phyloP scores from a whole-genome alignment of 2,888 invertebrate species.

The Tineola bisselliella region DNA sequence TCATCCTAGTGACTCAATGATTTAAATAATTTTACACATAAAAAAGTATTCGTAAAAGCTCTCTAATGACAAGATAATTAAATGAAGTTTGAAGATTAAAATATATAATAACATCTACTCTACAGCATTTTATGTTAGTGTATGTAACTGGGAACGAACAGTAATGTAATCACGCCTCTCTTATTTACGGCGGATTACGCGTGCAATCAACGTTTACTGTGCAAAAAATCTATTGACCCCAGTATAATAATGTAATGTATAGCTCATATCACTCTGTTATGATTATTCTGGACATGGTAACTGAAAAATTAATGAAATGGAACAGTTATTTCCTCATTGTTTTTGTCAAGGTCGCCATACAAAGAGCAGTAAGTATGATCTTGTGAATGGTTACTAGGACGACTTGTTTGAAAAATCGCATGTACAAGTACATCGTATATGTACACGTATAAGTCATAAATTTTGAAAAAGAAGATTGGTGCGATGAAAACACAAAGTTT shows the following conservation, averaged over 20 bases:
- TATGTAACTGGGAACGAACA: not conserved
- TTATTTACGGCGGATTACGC: constrained; percentile 64
- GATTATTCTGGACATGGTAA: not conserved
- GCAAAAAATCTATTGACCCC: not conserved
- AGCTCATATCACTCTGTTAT: not conserved
- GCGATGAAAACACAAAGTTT: no score
- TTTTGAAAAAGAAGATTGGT: no score
- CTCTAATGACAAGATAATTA: no score
- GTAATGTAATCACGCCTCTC: constrained; percentile 56
- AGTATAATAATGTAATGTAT: not conserved
- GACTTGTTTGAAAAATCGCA: no score
- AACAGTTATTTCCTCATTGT: not conserved
- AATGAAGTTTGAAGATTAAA: no score
- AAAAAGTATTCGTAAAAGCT: no score
- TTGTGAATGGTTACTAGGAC: no score
- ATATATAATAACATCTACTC: not conserved
- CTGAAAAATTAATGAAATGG: not conserved
- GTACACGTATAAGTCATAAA: no score
- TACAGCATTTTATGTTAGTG: not conserved
- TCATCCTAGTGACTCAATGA: no score
- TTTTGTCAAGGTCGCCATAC: not conserved
- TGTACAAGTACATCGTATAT: no score
- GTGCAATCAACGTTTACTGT: constrained; percentile 39
- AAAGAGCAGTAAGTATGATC: no score
- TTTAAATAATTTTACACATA: no score